Evolutionary conservation across 2,888 invertebrate species (phyloP).

Genomic region (Lagria hirta): DNA sequence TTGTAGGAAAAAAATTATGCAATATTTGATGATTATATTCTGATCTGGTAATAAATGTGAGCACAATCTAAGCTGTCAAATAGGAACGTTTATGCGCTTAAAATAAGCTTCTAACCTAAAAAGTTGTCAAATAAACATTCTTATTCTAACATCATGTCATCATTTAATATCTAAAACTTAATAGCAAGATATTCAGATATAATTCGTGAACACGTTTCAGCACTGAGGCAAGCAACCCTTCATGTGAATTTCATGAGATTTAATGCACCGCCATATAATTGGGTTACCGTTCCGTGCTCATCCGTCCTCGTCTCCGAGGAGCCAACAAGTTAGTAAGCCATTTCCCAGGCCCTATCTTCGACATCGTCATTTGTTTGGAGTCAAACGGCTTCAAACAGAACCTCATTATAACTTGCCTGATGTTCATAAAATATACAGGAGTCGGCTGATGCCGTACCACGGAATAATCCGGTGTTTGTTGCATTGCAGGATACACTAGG

Average conservation of each 20-base stretch:
- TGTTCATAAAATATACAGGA: conserved; percentile 56
- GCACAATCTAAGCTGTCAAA: no score
- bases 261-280: conserved; percentile 54
- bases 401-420: conserved; percentile 56
- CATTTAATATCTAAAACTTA: conserved; percentile 3
- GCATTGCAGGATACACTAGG: conserved; percentile 39
- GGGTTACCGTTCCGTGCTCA: conserved; percentile 46
- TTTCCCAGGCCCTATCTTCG: conserved; percentile 41
- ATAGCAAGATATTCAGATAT: conserved; percentile 19
- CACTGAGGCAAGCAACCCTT: conserved; percentile 40
- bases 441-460: conserved; percentile 39
- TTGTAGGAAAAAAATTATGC: no score
- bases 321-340: conserved; percentile 49
- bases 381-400: conserved; percentile 54
- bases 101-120: no score
- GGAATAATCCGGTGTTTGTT: conserved; percentile 45
- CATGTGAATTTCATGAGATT: conserved; percentile 54
- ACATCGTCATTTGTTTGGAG: conserved; percentile 42
- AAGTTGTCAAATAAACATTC: no score
- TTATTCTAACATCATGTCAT: no score
- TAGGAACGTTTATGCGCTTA: no score
- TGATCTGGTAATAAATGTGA: no score
- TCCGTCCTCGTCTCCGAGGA: conserved; percentile 46
- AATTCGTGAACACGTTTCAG: conserved; percentile 26
- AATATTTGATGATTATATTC: no score